These are phyloP conservation scores for Amniataba percoides DNA, from an alignment of 2,797 vertebrate genomes.

Conservation along the genomic window DNA sequence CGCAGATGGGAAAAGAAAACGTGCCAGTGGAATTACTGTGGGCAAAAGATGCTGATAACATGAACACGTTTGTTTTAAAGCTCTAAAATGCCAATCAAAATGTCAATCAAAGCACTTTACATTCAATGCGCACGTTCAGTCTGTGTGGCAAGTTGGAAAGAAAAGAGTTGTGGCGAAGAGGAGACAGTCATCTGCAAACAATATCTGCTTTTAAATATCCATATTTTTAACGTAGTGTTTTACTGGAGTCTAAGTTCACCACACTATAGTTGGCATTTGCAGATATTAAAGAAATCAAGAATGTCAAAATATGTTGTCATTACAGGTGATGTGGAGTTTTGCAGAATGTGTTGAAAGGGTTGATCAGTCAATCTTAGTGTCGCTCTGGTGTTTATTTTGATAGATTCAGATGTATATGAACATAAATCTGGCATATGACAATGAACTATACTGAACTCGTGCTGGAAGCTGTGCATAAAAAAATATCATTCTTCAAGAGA, in stretches of 20 bases:
- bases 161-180: background rate
- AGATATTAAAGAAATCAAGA: too few species aligned
- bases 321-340: too few species aligned
- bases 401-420: background rate
- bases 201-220: background rate
- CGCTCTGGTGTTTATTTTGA: background rate
- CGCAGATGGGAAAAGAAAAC: background rate
- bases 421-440: background rate
- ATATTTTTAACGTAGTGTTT: background rate
- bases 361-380: background rate
- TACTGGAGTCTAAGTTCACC: too few species aligned
- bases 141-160: too few species aligned
- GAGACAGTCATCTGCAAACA: background rate
- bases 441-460: background rate
- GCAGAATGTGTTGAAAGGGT: too few species aligned
- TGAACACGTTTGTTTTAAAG: background rate
- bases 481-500: background rate
- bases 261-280: too few species aligned
- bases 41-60: background rate
- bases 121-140: background rate
- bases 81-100: background rate
- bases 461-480: background rate
- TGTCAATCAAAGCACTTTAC: background rate
- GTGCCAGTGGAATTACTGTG: background rate
- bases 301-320: too few species aligned